Conservation (phyloP, 2,113 vertebrate species). For the Xiphophorus hellerii region DNA sequence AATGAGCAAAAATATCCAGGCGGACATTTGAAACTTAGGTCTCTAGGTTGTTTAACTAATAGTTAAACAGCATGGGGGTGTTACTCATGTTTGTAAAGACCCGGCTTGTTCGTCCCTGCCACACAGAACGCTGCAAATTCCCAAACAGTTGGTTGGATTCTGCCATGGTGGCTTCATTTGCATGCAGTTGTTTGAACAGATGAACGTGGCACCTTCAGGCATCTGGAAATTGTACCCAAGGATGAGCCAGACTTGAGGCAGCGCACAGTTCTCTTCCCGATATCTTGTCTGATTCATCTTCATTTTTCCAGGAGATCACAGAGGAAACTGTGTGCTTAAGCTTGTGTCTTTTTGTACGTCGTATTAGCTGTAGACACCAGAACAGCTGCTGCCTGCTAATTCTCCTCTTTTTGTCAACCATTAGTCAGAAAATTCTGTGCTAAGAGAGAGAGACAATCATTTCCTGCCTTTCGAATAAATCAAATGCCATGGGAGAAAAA, state of each 20-base stretch:
- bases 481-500: slow-evolving; percentile 27
- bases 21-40: too few species aligned
- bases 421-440: too few species aligned
- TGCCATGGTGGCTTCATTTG: neutral
- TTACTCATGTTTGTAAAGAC: too few species aligned
- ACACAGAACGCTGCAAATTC: neutral
- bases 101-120: neutral
- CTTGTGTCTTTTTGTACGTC: neutral
- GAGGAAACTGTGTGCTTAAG: neutral
- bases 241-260: neutral
- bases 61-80: too few species aligned
- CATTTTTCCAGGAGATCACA: neutral
- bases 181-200: neutral
- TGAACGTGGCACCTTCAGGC: neutral
- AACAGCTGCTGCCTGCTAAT: slow-evolving; percentile 37
- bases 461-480: slow-evolving; percentile 38
- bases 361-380: neutral
- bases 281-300: neutral
- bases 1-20: too few species aligned
- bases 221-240: neutral
- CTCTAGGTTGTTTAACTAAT: too few species aligned
- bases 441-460: too few species aligned
- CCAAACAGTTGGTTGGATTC: neutral
- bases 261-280: neutral
- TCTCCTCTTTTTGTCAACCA: slow-evolving; percentile 27